Percentiles rank a stretch among this genome's conserved stretches.
Evolutionary conservation across 2,797 vertebrate genomes (phyloP).

Genomic region (Limnodromus scolopaceus): DNA sequence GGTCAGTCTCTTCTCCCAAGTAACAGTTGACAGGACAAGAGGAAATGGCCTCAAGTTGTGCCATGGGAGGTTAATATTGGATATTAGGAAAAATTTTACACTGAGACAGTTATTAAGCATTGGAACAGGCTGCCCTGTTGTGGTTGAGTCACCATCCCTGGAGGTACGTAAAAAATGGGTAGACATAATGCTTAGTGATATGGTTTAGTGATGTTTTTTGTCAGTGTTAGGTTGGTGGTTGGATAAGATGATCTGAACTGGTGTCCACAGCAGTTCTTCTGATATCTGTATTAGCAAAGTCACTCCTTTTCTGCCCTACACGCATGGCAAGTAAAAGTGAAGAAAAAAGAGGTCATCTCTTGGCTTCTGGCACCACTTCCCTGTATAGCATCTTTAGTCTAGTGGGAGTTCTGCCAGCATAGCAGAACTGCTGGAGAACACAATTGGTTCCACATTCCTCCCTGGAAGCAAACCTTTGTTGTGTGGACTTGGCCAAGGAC

Average conservation of each 20-base stretch:
- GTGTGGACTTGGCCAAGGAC: background rate
- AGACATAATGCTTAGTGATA: too few species aligned
- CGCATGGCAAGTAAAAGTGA: background rate
- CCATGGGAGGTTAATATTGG: too few species aligned
- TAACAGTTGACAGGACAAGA: too few species aligned
- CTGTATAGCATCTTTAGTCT: background rate
- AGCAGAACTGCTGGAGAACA: background rate
- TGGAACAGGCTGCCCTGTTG: too few species aligned
- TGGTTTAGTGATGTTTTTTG: too few species aligned
- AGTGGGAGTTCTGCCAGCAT: background rate
- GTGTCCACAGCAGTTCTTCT: background rate
- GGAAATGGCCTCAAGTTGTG: too few species aligned
- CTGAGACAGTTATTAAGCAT: too few species aligned
- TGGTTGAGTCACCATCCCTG: too few species aligned
- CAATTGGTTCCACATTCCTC: background rate
- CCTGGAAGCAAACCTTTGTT: background rate
- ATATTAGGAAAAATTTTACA: too few species aligned
- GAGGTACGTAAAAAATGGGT: too few species aligned
- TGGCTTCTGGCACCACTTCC: background rate
- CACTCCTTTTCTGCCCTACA: background rate
- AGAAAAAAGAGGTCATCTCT: background rate
- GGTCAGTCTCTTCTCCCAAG: too few species aligned
- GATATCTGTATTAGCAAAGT: background rate
- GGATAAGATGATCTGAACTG: background rate
- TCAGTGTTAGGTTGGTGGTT: too few species aligned